Percentiles rank a stretch among this genome's conserved stretches.
Evolutionary conservation across 1,140 invertebrate genomes (phyloP).

Genomic region (Anthonomus grandis): DNA sequence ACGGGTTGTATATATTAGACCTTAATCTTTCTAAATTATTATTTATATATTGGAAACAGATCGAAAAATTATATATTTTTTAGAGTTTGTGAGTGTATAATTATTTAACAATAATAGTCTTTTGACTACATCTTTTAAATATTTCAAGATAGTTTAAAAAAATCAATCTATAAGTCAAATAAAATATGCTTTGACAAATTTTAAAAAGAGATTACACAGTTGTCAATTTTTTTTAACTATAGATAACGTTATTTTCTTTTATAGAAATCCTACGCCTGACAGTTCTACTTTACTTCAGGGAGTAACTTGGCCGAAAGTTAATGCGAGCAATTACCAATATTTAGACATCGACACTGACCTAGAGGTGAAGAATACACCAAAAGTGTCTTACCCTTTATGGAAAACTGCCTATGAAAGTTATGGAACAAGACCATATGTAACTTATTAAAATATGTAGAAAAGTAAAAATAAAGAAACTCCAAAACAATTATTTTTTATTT

Average conservation of each 20-base stretch:
- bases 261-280: conserved; percentile 20
- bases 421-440: conserved; percentile 8
- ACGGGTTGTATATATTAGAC: not conserved
- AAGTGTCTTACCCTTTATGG: conserved; percentile 10
- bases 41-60: not conserved
- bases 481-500: no score
- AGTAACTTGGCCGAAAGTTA: conserved; percentile 12
- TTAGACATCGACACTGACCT: conserved; percentile 13
- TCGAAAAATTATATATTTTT: not conserved
- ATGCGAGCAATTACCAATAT: conserved; percentile 10
- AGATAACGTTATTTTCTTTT: not conserved
- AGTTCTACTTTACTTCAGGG: conserved; percentile 6
- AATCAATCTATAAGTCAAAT: not conserved
- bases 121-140: not conserved
- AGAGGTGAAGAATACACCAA: conserved; percentile 4
- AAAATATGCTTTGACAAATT: not conserved
- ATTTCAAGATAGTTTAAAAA: not conserved
- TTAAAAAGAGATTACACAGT: not conserved
- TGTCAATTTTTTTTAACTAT: not conserved
- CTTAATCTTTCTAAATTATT: not conserved
- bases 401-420: conserved; percentile 6
- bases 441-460: conserved; percentile 11
- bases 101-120: not conserved
- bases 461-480: no score
- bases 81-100: not conserved